Base-by-base conservation (phyloP, 2,797 vertebrate species). In the Chelmon rostratus region DNA sequence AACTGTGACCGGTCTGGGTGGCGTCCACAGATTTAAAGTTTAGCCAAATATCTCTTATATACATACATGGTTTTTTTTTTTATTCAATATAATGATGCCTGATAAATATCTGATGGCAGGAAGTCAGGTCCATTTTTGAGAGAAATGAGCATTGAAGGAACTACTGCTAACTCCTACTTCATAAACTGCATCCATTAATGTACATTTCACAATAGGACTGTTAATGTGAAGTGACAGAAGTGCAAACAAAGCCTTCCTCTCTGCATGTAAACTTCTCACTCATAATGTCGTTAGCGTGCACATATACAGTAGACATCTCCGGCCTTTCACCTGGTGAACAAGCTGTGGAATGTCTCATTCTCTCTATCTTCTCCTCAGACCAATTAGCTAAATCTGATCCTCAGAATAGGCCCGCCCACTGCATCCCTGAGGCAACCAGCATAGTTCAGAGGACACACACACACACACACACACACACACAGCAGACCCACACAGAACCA, bases 331-430 rank as follows among this genome's bases (percentile, higher is more conserved):
- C 12, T 35, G 7, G 23, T 42, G 12, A 68, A 68, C 23, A 67
- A 31, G 33, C 40, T 18, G 46, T 52, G 46, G 78, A 88, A 81
- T 79, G 64, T 63, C 19, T 31, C 33, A 6, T 57, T 50, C n/a
- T 74, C 52, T 71, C 80, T 66, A 57, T 81, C 56, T 72, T 59
- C 28, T 65, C 19, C 19, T 63, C 35, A 63, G 21, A 38, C 42
- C 58, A 68, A 83, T 80, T 79, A 81, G 25, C 66, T 75, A 47
- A 73, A 77, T 66, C 53, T 56, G 28, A 62, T 73, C 19, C 59
- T 78, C 38, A 21, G 38, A 42, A 13, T 44, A 56, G 64, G 21
- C 59, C 35, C 50, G 6, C 81, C 81, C 52, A 73, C 63, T 11
- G 0, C 77, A 37, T 42, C 66, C 75, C 33, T 61, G 16, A 25